A percentile compares a stretch with the other conserved stretches of the same genome.
These are phyloP conservation scores for Speoplatyrhinus poulsoni DNA, from an alignment of 2,113 vertebrate species.

Conservation along the genomic window DNA sequence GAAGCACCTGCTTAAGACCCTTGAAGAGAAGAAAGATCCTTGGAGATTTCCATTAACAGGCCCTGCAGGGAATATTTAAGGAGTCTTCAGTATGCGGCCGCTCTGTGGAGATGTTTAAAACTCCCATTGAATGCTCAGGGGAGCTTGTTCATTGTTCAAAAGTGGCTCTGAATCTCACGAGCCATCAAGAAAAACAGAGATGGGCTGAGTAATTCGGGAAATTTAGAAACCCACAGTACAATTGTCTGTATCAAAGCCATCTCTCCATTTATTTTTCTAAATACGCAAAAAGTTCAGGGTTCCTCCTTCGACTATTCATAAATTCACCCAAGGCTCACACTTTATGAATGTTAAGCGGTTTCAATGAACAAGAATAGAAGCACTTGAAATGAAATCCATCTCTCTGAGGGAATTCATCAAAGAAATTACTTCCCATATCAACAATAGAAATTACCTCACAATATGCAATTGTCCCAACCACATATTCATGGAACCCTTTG, in stretches of 20 bases:
- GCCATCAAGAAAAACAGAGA: slow-evolving; percentile 49
- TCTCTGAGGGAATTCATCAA: slow-evolving; percentile 74
- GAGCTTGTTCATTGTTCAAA: slow-evolving; percentile 18
- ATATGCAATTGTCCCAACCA: slow-evolving; percentile 72
- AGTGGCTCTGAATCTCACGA: slow-evolving; percentile 36
- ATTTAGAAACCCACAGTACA: slow-evolving; percentile 60
- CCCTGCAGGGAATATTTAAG: slow-evolving; percentile 66
- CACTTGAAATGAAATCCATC: slow-evolving; percentile 69
- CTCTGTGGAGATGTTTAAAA: slow-evolving; percentile 56
- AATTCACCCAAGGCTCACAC: slow-evolving; percentile 53
- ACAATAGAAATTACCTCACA: slow-evolving; percentile 79
- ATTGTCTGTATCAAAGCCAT: slow-evolving; percentile 61
- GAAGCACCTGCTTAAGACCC: slow-evolving; percentile 37
- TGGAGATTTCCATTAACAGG: slow-evolving; percentile 63
- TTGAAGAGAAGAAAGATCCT: slow-evolving; percentile 46
- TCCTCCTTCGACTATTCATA: slow-evolving; percentile 63
- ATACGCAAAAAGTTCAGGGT: slow-evolving; percentile 57
- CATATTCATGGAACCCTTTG: slow-evolving; percentile 74
- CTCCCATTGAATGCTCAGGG: slow-evolving; percentile 56
- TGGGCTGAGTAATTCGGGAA: slow-evolving; percentile 59
- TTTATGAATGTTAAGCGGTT: slow-evolving; percentile 74
- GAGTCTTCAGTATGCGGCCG: slow-evolving; percentile 57
- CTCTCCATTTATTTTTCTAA: slow-evolving; percentile 67
- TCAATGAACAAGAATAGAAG: slow-evolving; percentile 63
- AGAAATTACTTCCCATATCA: slow-evolving; percentile 77